Base-by-base conservation (phyloP, 35 echinoderm and acorn worm genomes). In the Lytechinus pictus region DNA sequence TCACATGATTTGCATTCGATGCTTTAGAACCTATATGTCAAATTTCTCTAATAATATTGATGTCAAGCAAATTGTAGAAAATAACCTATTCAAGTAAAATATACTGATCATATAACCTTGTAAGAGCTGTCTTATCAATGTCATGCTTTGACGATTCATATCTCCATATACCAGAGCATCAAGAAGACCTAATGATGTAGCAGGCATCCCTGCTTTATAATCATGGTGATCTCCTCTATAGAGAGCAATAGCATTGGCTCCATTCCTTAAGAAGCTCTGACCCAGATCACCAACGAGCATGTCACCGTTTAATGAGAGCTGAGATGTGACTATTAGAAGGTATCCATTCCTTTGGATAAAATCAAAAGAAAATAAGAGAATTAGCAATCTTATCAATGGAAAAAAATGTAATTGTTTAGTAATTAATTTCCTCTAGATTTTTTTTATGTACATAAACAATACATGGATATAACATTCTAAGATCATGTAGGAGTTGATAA, bases 91-190 rank as follows among this genome's bases (percentile, higher is more conserved):
- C 33, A 44, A 44, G 33, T 44, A 44, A 44, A 44, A 44, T 44
- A 44, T 1, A 44, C 33, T 24, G 66, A 79, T 27, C 66, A 79
- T 79, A 7, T 24, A 21, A 90, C 88, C 88, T 90, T 5, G 88
- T 97, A 92, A 52, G 57, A 92, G 24, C 71, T 56, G 27, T 12
- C 54, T 57, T 5, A 96, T 19, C 14, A 99, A 53, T 16, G 28
- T 53, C 28, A 56, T 95, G 27, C 95, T 96, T 5, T 93, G 87
- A 27, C 28, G 55, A 86, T 95, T 94, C 27, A 54, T 71, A 27
- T 87, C 95, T 9, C 96, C 97, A 95, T 97, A 97, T 9, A 99
- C 93, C 24, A 99, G 29, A 29, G 92, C 97, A 94, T 99, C 98
- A 55, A 97, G 54, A 14, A 99, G 97, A 53, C 95, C 94, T 16